Evolutionary conservation across 2,797 vertebrate species (phyloP).

Genomic region (Aviceda leuphotes): DNA sequence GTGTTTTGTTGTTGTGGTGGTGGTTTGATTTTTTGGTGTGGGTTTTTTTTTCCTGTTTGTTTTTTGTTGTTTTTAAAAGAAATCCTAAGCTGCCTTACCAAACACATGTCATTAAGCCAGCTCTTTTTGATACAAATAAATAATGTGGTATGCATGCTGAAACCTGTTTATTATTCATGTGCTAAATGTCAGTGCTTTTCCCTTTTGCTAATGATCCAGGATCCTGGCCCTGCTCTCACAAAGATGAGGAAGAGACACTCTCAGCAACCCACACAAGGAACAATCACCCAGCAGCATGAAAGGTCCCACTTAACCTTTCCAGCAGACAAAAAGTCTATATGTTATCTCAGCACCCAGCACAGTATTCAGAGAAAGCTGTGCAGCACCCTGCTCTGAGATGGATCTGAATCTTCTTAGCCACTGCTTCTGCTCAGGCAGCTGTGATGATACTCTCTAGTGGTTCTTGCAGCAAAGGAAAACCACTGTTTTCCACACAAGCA

Average conservation of each 20-base stretch:
- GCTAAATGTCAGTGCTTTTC: background rate
- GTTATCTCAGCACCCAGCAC: background rate
- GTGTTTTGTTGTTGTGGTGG: background rate
- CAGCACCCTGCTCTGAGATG: background rate
- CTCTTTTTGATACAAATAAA: slow-evolving; percentile 58
- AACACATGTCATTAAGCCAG: background rate
- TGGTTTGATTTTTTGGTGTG: background rate
- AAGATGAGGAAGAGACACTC: background rate
- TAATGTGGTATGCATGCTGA: background rate
- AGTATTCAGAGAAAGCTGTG: background rate
- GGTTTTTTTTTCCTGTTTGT: background rate
- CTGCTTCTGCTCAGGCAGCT: background rate
- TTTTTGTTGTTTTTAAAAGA: background rate
- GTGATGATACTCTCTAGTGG: rapidly evolving
- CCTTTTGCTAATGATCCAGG: background rate
- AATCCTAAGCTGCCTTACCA: background rate
- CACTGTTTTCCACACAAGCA: background rate
- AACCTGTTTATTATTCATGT: background rate
- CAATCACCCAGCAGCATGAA: background rate
- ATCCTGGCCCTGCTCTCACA: background rate
- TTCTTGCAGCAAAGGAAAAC: background rate
- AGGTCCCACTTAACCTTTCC: background rate
- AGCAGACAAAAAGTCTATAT: rapidly evolving
- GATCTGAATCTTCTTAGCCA: background rate
- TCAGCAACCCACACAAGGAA: background rate